Evolutionary conservation across 2,888 invertebrate genomes (phyloP), one percentile per base, ranked within the genome.

Genomic region (Apeira syringaria): DNA sequence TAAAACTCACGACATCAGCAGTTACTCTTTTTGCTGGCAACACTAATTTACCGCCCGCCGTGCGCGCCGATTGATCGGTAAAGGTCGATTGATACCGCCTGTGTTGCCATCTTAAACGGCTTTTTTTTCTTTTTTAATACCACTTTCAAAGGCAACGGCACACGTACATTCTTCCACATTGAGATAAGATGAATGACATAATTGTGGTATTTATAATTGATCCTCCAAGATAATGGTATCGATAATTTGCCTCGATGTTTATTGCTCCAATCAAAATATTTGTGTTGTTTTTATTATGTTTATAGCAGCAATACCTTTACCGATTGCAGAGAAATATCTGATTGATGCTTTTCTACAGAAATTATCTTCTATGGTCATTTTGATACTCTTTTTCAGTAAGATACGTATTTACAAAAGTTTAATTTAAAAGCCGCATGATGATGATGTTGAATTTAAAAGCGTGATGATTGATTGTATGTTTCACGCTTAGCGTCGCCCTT

Each of bases 11-110:
- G 50, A 48, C 49, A 47, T 37, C 37, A 18, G 36, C 26, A 46
- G 32, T 49, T 41, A 46, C 20, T 31, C 37, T 72, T 69, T 72
- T 67, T 71, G 56, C 62, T 56, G 64, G 62, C 62, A 54, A 62
- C 63, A 61, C 61, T 64, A 65, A 69, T 71, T 68, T 64, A 68
- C 68, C 65, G 45, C 68, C 66, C 45, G 64, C 47, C 29, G 74
- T 35, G 63, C 40, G 25, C 33, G 34, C 33, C 51, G 64, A 63
- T 64, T 59, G 61, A 64, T 59, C 53, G 49, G 53, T 52, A 46
- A 34, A 40, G 40, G 45, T 51, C 44, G 34, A 53, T 48, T 38
- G 47, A 43, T 54, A 45, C 34, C 43, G 29, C 40, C 38, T 36
- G 44, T 35, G 54, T 45, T 49, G 51, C 45, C 47, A 42, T 29